Evolutionary conservation across 2,888 invertebrate genomes (phyloP), one percentile per base, ranked within the genome.

Genomic region (Drosophila mimica): DNA sequence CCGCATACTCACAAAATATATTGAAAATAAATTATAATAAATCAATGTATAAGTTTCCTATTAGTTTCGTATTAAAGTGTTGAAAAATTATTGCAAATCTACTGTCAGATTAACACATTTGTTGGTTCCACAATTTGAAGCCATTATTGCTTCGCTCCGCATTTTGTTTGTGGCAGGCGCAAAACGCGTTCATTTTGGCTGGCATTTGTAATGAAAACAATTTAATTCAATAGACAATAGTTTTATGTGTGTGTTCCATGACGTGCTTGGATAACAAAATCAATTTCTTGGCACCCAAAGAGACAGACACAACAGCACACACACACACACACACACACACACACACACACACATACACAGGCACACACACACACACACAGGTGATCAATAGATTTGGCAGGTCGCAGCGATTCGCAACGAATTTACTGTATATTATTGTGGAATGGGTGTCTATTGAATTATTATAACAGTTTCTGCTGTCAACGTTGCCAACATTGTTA

Each of bases 381-480:
- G 80, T 84, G 86, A 84, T 84, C 88, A 89, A 81, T 83, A 83
- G 71, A 81, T 84, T 84, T 87, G 82, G 82, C 86, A 88, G 85
- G 82, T 88, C 69, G 74, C 76, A 73, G 61, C 83, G 83, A 77
- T 87, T 83, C 75, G 60, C 73, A 78, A 65, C 82, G 83, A 88
- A 76, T 88, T 88, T 89, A 76, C 74, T 75, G 73, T 56, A 83
- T 36, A 56, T 79, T 88, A 90, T 86, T 85, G 63, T 60, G 71
- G 79, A 79, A 86, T 83, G 85, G 83, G 76, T 85, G 85, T 88
- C 82, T 79, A 87, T 87, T 87, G 87, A 87, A 87, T 87, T 87
- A 87, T 87, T 88, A 90, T 88, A 87, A 87, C 90, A 86, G 83
- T 87, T 90, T 88, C 87, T 82, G 89, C 87, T 84, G 84, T 89